phyloP scores from a whole-genome alignment of 2,113 vertebrate species.

The Daubentonia madagascariensis region DNA sequence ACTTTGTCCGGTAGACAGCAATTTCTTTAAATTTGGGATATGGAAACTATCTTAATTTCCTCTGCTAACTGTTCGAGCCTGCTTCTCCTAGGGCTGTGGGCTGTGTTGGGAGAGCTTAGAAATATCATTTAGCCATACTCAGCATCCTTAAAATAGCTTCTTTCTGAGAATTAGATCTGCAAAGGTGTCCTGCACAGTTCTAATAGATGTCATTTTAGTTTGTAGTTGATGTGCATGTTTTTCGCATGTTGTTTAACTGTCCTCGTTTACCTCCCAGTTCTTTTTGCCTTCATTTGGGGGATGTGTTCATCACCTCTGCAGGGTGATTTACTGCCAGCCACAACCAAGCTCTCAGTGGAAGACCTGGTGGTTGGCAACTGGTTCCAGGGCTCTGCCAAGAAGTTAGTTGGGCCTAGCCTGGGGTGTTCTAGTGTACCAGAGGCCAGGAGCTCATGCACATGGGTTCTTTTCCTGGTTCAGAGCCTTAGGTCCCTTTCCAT shows the following conservation, averaged over 20 bases:
- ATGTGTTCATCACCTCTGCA: neutral
- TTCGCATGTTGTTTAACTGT: neutral
- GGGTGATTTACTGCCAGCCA: neutral
- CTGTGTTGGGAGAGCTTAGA: neutral
- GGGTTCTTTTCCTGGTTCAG: conserved; percentile 20
- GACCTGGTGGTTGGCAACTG: neutral
- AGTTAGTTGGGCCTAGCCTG: neutral
- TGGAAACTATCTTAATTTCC: neutral
- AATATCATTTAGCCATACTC: conserved; percentile 37
- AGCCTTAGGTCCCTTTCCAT: neutral
- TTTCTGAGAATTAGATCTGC: conserved; percentile 38
- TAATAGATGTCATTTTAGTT: neutral
- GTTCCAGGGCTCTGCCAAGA: conserved; percentile 25
- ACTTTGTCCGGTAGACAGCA: conserved; percentile 47
- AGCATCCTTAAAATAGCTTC: conserved; percentile 72
- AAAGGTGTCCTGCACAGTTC: neutral
- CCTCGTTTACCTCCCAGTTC: neutral
- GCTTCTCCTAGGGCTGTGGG: neutral
- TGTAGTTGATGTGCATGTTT: neutral
- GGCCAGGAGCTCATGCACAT: neutral
- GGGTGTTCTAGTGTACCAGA: neutral
- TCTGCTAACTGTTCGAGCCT: neutral
- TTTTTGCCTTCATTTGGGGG: neutral
- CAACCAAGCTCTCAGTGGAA: neutral
- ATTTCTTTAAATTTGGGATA: neutral